Evolutionary conservation across 2,888 invertebrate species (phyloP).

Genomic region (Pycnomerus fuliginosus): DNA sequence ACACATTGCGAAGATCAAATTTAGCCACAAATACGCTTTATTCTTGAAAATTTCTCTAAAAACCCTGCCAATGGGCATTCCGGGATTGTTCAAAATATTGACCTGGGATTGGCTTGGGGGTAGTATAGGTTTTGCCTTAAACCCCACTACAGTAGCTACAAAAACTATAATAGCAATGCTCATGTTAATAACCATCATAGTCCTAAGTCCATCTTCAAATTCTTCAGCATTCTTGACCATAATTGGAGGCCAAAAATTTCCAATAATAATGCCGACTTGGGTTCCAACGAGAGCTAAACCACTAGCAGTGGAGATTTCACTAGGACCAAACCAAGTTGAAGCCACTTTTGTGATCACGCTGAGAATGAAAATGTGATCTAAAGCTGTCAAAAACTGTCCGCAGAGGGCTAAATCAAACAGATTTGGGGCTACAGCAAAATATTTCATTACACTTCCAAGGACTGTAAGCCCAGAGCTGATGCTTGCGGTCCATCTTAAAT

Average conservation of each 20-base stretch:
- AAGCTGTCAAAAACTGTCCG: constrained; percentile 58
- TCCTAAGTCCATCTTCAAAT: background rate
- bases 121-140: constrained; percentile 78
- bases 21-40: constrained; percentile 36
- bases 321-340: constrained; percentile 84
- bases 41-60: constrained; percentile 36
- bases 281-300: constrained; percentile 97
- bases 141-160: too few relatives aligned
- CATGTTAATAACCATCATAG: background rate
- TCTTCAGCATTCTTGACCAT: constrained; percentile 18
- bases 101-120: constrained; percentile 70
- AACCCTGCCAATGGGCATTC: constrained; percentile 21
- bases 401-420: constrained; percentile 63
- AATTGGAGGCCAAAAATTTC: constrained; percentile 31
- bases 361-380: constrained; percentile 65
- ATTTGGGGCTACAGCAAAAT: constrained; percentile 60
- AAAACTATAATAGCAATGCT: constrained; percentile 22
- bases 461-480: constrained; percentile 59
- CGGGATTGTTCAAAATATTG: constrained; percentile 20
- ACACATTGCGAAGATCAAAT: constrained; percentile 56
- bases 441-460: constrained; percentile 61
- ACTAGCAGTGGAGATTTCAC: constrained; percentile 91
- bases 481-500: constrained; percentile 55
- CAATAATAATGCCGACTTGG: constrained; percentile 61
- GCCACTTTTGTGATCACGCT: constrained; percentile 68